Percentiles rank a stretch among this genome's conserved stretches.
These are phyloP conservation scores for Sorex fumeus DNA, from an alignment of 2,113 vertebrate species.

Conservation along the genomic window DNA sequence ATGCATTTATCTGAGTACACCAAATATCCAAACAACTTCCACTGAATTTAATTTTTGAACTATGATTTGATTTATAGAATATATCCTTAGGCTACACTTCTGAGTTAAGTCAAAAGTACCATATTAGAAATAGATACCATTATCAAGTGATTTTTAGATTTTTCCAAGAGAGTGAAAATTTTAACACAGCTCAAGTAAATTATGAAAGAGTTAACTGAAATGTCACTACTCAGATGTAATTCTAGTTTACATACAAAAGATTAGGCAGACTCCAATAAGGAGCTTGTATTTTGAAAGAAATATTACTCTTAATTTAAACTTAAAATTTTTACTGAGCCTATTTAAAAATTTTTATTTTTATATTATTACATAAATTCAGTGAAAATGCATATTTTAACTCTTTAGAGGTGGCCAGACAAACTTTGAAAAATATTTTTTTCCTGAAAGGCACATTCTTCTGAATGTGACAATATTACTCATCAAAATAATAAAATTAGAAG, in stretches of 20 bases:
- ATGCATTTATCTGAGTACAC: too few species aligned
- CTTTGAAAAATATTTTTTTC: too few species aligned
- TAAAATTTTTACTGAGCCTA: neutral
- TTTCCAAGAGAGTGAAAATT: neutral
- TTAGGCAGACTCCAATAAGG: neutral
- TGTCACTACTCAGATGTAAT: neutral
- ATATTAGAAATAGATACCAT: neutral
- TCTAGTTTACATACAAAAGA: neutral
- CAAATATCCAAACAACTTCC: too few species aligned
- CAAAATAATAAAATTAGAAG: too few species aligned
- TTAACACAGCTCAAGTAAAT: neutral
- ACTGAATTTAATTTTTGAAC: conserved; percentile 1
- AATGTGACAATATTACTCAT: too few species aligned
- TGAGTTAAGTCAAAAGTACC: neutral
- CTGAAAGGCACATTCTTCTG: too few species aligned
- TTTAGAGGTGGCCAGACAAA: too few species aligned
- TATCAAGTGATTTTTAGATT: neutral
- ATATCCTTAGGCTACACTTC: neutral
- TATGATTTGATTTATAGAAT: neutral
- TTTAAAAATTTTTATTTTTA: neutral
- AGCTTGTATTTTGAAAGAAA: neutral
- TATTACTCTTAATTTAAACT: neutral
- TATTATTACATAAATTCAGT: neutral
- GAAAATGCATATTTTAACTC: neutral
- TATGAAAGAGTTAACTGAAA: neutral